These are phyloP conservation scores for Pomatostomus ruficeps DNA, from an alignment of 2,113 vertebrate genomes.

Conservation along the genomic window DNA sequence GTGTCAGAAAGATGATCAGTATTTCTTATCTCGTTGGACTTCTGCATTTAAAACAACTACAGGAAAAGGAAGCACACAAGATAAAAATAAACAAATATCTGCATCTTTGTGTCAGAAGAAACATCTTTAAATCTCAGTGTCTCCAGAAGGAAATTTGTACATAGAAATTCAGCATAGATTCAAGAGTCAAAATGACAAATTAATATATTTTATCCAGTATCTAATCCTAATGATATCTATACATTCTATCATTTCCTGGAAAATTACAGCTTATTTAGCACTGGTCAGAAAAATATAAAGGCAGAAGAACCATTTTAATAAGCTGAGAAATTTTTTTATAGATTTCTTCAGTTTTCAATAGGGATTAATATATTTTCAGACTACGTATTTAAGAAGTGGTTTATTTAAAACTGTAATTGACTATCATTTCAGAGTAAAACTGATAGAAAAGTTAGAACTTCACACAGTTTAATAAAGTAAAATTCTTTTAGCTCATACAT, in stretches of 20 bases:
- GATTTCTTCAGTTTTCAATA: neutral
- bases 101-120: neutral
- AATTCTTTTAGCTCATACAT: neutral
- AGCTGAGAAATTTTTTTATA: neutral
- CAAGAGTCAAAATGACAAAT: neutral
- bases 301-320: neutral
- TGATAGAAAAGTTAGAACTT: neutral
- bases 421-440: neutral
- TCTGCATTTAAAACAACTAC: neutral
- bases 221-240: neutral
- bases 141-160: neutral
- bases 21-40: neutral
- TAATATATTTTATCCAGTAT: neutral
- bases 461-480: neutral
- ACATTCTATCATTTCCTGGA: neutral
- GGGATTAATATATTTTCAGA: neutral
- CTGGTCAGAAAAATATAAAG: neutral
- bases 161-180: neutral
- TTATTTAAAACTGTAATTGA: neutral
- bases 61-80: neutral
- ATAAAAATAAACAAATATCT: neutral
- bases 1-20: neutral
- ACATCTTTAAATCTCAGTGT: neutral
- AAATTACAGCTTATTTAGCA: neutral
- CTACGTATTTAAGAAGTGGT: neutral